These are phyloP conservation scores for Garra rufa DNA, from an alignment of 2,113 vertebrate species.

Conservation along the genomic window DNA sequence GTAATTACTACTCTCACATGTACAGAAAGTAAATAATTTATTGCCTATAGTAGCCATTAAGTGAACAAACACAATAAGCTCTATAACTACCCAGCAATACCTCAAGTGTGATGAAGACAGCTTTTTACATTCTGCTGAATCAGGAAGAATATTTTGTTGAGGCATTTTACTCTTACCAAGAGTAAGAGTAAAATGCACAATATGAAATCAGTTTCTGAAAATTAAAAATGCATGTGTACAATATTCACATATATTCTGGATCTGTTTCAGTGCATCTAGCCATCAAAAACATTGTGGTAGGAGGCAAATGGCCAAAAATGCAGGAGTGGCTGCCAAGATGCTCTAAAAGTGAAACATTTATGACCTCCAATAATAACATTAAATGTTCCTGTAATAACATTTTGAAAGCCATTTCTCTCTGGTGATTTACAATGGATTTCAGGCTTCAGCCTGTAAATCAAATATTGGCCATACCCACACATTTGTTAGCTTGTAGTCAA, in stretches of 20 bases:
- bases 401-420: slow-evolving; percentile 69
- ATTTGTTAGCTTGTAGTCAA: neutral
- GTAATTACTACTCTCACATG: slow-evolving; percentile 77
- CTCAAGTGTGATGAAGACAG: neutral
- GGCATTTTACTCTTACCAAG: neutral
- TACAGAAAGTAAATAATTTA: slow-evolving; percentile 75
- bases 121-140: neutral
- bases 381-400: slow-evolving; percentile 72
- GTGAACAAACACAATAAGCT: slow-evolving; percentile 62
- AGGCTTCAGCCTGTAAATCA: slow-evolving; percentile 69
- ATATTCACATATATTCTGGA: neutral
- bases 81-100: slow-evolving; percentile 32
- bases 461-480: slow-evolving; percentile 49
- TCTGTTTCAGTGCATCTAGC: slow-evolving; percentile 13
- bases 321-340: slow-evolving; percentile 18
- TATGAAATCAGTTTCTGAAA: neutral
- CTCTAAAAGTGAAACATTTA: slow-evolving; percentile 62
- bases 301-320: neutral
- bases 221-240: neutral
- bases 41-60: slow-evolving; percentile 72
- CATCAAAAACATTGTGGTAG: slow-evolving; percentile 2
- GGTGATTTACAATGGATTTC: slow-evolving; percentile 75
- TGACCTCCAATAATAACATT: slow-evolving; percentile 64
- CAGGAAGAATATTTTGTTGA: neutral
- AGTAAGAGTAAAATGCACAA: neutral